Percentiles rank a stretch among this genome's conserved stretches.
These are phyloP conservation scores for Gobionotothen gibberifrons DNA, from an alignment of 2,797 vertebrate species.

Conservation along the genomic window DNA sequence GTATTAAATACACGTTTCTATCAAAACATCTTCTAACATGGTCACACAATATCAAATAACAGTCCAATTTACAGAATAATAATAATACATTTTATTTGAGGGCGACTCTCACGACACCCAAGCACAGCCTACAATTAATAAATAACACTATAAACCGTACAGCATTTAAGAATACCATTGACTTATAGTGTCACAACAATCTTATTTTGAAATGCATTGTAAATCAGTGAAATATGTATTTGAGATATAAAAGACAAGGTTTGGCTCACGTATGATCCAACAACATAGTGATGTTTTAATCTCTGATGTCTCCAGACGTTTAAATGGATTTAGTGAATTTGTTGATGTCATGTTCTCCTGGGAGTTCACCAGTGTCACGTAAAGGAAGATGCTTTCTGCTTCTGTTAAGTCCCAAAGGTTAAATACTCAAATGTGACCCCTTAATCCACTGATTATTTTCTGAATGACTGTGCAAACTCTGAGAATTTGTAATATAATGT, in stretches of 20 bases:
- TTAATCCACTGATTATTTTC: slow-evolving; percentile 17
- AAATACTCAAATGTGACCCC: slow-evolving; percentile 19
- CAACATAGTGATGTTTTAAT: slow-evolving; percentile 17
- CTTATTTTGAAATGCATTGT: background rate
- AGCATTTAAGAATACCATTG: background rate
- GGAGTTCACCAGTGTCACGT: slow-evolving; percentile 10
- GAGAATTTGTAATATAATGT: background rate
- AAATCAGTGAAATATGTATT: slow-evolving; percentile 5
- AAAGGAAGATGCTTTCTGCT: slow-evolving; percentile 26
- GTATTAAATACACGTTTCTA: slow-evolving; percentile 7
- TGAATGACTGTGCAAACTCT: background rate
- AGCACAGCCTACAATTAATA: too few species aligned
- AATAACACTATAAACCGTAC: background rate
- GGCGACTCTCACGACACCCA: too few species aligned
- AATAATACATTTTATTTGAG: background rate
- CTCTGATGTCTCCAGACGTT: slow-evolving; percentile 10
- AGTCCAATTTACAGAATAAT: background rate
- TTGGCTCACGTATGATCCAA: background rate
- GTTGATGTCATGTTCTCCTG: slow-evolving; percentile 12
- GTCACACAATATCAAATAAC: slow-evolving; percentile 13
- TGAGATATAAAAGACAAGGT: background rate
- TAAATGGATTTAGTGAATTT: slow-evolving; percentile 27
- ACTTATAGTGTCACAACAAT: background rate
- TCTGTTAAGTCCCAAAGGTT: slow-evolving; percentile 26
- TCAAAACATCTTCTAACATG: slow-evolving; percentile 9